Conservation (phyloP, 2,113 vertebrate genomes). For the Sander vitreus region DNA sequence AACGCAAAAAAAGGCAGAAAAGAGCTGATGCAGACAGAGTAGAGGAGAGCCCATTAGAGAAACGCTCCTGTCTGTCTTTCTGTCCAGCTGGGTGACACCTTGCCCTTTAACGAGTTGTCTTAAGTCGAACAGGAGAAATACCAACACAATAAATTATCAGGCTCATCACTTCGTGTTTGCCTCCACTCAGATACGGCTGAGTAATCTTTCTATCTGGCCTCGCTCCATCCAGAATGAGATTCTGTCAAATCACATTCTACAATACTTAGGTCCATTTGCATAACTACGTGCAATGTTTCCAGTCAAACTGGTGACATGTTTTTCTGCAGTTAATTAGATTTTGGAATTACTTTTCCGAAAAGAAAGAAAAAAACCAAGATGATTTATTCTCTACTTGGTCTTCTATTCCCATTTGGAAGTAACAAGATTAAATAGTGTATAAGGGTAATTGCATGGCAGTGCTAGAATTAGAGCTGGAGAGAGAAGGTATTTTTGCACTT, state of each 20-base stretch:
- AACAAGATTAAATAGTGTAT: constrained; percentile 75
- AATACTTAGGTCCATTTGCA: constrained; percentile 65
- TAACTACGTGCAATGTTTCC: constrained; percentile 69
- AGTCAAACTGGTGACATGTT: constrained; percentile 66
- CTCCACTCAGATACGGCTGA: constrained; percentile 63
- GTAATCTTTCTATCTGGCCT: constrained; percentile 71
- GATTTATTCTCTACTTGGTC: constrained; percentile 40
- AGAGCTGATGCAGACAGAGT: constrained; percentile 70
- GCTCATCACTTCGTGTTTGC: constrained; percentile 70
- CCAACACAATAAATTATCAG: constrained; percentile 74
- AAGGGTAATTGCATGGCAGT: constrained; percentile 71
- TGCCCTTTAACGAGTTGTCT: constrained; percentile 77
- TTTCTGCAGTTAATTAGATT: constrained; percentile 78
- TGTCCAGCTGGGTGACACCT: constrained; percentile 65
- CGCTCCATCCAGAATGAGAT: constrained; percentile 68
- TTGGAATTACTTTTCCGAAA: constrained; percentile 65
- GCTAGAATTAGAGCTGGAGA: constrained; percentile 60
- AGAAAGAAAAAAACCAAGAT: constrained; percentile 30
- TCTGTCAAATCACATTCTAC: constrained; percentile 71
- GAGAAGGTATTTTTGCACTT: constrained; percentile 67
- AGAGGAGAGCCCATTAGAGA: constrained; percentile 64
- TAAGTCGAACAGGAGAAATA: constrained; percentile 73
- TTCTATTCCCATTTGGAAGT: constrained; percentile 71
- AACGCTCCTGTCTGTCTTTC: constrained; percentile 56
- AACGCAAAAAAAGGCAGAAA: constrained; percentile 57